These are phyloP conservation scores for Dicrurus megarhynchus DNA, from an alignment of 2,113 vertebrate genomes.

Conservation along the genomic window DNA sequence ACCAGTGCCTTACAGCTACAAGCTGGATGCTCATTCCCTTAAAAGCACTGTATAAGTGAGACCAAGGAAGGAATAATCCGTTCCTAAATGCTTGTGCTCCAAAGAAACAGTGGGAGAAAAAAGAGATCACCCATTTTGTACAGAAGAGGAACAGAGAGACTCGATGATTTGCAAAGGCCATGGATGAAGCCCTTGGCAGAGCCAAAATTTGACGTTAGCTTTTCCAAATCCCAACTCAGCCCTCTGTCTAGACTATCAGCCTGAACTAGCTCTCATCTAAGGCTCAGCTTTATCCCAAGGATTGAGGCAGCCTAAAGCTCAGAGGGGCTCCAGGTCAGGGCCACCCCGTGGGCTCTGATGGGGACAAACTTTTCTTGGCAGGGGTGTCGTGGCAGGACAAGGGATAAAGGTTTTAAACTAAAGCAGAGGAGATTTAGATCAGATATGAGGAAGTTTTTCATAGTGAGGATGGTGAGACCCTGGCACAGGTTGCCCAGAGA, in stretches of 20 bases:
- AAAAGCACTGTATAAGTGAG: background rate
- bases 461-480: fast-evolving
- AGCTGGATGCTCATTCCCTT: background rate
- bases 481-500: background rate
- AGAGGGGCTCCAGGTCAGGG: background rate
- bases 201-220: background rate
- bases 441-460: background rate
- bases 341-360: fast-evolving
- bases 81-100: background rate
- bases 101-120: background rate
- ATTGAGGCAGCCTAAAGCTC: background rate
- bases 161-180: background rate
- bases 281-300: background rate
- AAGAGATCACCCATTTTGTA: background rate
- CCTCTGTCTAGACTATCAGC: background rate
- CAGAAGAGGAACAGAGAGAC: background rate
- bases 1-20: background rate
- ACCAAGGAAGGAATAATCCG: background rate
- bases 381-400: fast-evolving
- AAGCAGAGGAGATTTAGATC: background rate
- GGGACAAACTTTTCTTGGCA: background rate
- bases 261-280: background rate
- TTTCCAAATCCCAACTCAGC: background rate
- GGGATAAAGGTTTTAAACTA: background rate
- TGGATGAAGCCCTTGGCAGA: background rate